Base-by-base conservation (phyloP, 2,888 invertebrate species). In the Apamea crenata region DNA sequence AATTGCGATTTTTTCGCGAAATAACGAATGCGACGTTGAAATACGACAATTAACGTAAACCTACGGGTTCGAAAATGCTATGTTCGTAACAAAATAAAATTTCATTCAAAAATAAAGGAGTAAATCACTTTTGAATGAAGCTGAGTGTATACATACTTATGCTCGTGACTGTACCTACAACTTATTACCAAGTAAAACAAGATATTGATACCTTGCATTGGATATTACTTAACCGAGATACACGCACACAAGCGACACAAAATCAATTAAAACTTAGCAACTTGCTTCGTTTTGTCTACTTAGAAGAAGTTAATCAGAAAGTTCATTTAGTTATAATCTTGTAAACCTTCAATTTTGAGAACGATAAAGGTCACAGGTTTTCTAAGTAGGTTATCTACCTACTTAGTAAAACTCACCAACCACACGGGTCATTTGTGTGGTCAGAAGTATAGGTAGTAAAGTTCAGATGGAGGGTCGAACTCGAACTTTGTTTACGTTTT, bases 251-350 rank as follows among this genome's bases (percentile, higher is more conserved):
- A 69, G 29, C 14, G 16, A 69, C 25, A 36, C 67, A 83, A 78
- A 36, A 61, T 71, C 53, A 78, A 79, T 83, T 78, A 67, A 53
- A 81, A 83, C 36, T 83, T 81, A n/a, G 16, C 25, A 78, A 36
- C 16, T 78, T 66, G 40, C 50, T 83, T 44, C n/a, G 61, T 29
- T 56, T 74, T 50, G 21, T 53, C 29, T 53, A 36, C 50, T 66
- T 21, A 44, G 6, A 36, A 29, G n/a, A 25, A 32, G 66, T 21
- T 53, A 32, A 66, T 56, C 44, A 32, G 25, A 32, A 53, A 56
- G 8, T 56, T 47, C 18, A 8, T 78, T 18, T 67, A 18, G 14
- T 32, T 65, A 14, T 14, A 44, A 21, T 66, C 32, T 77, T 18
- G 44, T 29, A 56, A 80, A 32, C 36, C 32, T 66, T 50, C 0